Conservation (phyloP, 2,888 invertebrate species). For the Nephrotoma appendiculata region DNA sequence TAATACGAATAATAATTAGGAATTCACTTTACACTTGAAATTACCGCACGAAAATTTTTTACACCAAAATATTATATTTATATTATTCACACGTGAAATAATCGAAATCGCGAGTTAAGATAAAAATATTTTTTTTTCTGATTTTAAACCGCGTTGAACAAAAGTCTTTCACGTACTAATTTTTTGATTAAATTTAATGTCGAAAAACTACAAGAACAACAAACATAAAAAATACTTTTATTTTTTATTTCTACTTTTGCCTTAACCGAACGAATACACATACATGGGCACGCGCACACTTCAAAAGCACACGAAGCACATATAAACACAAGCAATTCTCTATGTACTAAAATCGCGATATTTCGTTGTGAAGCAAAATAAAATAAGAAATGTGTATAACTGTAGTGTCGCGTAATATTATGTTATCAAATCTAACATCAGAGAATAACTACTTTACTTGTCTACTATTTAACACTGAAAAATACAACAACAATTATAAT, state of each 20-base stretch:
- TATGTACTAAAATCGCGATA: neutral
- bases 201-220: neutral
- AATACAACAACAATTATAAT: neutral
- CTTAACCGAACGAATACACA: neutral
- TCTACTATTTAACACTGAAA: neutral
- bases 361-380: neutral
- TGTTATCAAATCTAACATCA: constrained; percentile 2
- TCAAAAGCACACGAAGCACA: neutral
- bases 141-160: neutral
- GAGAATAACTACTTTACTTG: neutral
- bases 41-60: neutral
- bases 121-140: neutral
- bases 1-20: neutral
- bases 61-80: neutral
- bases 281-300: neutral
- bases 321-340: neutral
- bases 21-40: neutral
- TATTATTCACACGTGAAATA: neutral
- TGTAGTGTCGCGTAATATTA: neutral
- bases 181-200: constrained; percentile 1
- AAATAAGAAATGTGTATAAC: neutral
- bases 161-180: constrained; percentile 3
- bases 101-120: neutral
- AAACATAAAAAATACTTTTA: neutral
- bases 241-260: neutral